These are phyloP conservation scores for Girardinus metallicus DNA, from an alignment of 2,797 vertebrate species.

Conservation along the genomic window DNA sequence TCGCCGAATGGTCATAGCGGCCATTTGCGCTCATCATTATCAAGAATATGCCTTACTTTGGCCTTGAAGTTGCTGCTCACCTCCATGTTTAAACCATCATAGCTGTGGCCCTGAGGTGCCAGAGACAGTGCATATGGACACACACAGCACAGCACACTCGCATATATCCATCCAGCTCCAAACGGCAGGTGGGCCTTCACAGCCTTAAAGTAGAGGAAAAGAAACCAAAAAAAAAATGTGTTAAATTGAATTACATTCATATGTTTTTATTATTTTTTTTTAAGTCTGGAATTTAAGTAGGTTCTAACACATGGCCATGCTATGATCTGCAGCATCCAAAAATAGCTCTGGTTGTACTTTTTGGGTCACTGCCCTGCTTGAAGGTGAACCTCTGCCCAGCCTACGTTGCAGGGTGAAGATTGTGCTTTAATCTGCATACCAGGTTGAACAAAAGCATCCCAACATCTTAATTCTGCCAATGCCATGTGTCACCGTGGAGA, in stretches of 20 bases:
- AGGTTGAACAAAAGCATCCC: not conserved
- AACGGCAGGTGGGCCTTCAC: slow-evolving; percentile 2
- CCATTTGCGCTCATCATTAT: slow-evolving; percentile 66
- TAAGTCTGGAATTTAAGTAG: not conserved
- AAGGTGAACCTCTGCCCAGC: not conserved
- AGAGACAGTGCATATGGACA: slow-evolving; percentile 19
- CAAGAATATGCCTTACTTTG: slow-evolving; percentile 61
- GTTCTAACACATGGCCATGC: not conserved
- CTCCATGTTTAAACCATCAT: slow-evolving; percentile 64
- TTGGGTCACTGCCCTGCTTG: not conserved
- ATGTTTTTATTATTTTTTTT: not conserved
- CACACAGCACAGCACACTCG: slow-evolving; percentile 11
- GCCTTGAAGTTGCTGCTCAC: slow-evolving; percentile 71
- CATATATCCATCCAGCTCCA: slow-evolving; percentile 12
- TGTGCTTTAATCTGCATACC: not conserved
- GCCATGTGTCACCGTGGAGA: not conserved
- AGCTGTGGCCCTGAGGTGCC: slow-evolving; percentile 24
- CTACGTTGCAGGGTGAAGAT: not conserved
- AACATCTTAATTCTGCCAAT: not conserved
- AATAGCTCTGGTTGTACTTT: not conserved
- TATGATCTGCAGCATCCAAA: not conserved
- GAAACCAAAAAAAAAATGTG: not conserved
- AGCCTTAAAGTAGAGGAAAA: not conserved
- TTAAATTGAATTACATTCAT: not conserved
- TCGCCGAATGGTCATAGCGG: slow-evolving; percentile 55